A percentile compares a stretch with the other conserved stretches of the same genome.
phyloP scores from a whole-genome alignment of 2,888 invertebrate genomes.

The Fissipunctia ypsillon region DNA sequence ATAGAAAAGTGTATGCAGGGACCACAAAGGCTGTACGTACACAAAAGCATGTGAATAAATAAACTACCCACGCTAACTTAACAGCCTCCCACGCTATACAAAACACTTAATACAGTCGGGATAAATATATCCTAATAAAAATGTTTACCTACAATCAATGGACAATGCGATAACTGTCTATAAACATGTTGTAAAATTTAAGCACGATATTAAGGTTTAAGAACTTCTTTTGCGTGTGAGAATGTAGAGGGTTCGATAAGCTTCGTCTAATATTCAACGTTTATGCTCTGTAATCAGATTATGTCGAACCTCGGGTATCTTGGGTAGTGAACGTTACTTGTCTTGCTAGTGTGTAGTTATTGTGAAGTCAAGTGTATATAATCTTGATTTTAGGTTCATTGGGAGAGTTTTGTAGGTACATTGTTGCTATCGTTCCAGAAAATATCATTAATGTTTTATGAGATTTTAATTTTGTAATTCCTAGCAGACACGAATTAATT shows the following conservation, averaged over 20 bases:
- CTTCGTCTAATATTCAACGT: slow-evolving; percentile 47
- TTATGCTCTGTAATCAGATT: slow-evolving; percentile 52
- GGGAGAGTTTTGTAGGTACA: neutral
- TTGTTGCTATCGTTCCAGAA: neutral
- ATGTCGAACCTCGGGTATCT: slow-evolving; percentile 44
- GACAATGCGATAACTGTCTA: slow-evolving; percentile 73
- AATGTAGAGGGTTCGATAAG: slow-evolving; percentile 54
- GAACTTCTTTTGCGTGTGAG: slow-evolving; percentile 65
- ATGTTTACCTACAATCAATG: slow-evolving; percentile 74
- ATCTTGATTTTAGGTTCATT: slow-evolving; percentile 17
- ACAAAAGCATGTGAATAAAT: slow-evolving; percentile 84
- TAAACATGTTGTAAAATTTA: slow-evolving; percentile 69
- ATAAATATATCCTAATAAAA: slow-evolving; percentile 83
- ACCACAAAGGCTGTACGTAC: slow-evolving; percentile 77
- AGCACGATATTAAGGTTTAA: slow-evolving; percentile 69
- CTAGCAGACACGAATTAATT: neutral
- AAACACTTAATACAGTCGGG: slow-evolving; percentile 82
- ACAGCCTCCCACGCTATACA: slow-evolving; percentile 80
- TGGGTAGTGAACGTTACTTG: slow-evolving; percentile 8
- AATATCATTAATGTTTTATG: neutral
- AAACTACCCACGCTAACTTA: slow-evolving; percentile 83
- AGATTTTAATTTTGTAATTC: neutral
- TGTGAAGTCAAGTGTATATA: slow-evolving; percentile 19
- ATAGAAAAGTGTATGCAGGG: slow-evolving; percentile 77
- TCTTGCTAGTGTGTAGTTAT: slow-evolving; percentile 29